These are phyloP conservation scores for Epicampocera succincta DNA, from an alignment of 2,888 invertebrate species.

Conservation along the genomic window DNA sequence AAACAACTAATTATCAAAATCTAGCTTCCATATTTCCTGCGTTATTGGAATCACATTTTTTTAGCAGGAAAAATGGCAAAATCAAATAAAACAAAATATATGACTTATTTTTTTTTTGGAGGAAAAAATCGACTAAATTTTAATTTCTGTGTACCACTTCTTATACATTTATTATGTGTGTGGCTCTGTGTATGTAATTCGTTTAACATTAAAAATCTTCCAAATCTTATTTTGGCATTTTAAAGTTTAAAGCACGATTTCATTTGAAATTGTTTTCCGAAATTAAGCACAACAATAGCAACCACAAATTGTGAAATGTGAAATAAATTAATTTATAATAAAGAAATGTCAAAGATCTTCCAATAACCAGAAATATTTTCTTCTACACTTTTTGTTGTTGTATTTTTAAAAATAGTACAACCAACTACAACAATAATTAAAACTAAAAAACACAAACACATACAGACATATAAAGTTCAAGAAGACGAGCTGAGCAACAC, in stretches of 20 bases:
- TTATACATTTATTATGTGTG: too few relatives aligned
- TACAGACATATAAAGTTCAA: constrained; percentile 45
- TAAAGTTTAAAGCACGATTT: constrained; percentile 37
- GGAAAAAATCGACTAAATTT: too few relatives aligned
- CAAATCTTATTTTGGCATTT: constrained; percentile 11
- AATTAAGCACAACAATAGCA: constrained; percentile 2
- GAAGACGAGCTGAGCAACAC: constrained; percentile 28
- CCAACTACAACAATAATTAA: not conserved
- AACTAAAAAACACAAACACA: constrained; percentile 29
- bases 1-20: too few relatives aligned
- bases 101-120: too few relatives aligned
- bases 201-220: not conserved
- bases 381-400: constrained; percentile 3
- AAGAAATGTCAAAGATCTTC: constrained; percentile 69
- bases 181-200: not conserved
- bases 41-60: too few relatives aligned
- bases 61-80: too few relatives aligned
- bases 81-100: too few relatives aligned
- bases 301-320: constrained; percentile 16
- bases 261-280: constrained; percentile 20
- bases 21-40: too few relatives aligned
- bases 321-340: constrained; percentile 51
- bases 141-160: too few relatives aligned
- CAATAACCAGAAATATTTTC: constrained; percentile 63
- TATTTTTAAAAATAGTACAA: constrained; percentile 44